Evolutionary conservation across 1,140 invertebrate genomes (phyloP), one percentile per base, ranked within the genome.

Genomic region (Micrasema minimum): DNA sequence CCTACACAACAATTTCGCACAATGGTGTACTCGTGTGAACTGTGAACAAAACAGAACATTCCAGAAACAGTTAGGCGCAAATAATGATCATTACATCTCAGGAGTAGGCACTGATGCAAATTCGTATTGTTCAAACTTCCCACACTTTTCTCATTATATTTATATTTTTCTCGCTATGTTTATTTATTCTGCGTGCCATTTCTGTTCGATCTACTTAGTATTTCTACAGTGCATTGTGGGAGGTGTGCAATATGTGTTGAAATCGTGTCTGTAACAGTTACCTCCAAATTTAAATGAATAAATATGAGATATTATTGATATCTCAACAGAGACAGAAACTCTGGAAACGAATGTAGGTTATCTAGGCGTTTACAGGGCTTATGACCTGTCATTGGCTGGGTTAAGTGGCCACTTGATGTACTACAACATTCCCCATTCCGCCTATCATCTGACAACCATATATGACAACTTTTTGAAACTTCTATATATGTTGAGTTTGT

Each of bases 21-120:
- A 14, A n/a, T 26, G 20, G 50, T 22, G 23, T 31, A 53, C 18
- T 53, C 18, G 50, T 26, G 23, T 18, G 23, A 14, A 48, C 11
- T 22, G 50, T 53, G 50, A 31, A 31, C 26, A 31, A 31, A 31
- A 31, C 26, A 31, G 50, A 53, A 53, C 50, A 6, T n/a, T n/a
- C 20, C 23, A 26, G 50, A 53, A 26, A 53, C 50, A 26, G 50
- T 53, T 53, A n/a, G 50, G 16, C 20, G n/a, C 46, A 48, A 48
- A 48, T 48, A 48, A 48, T 22, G 50, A 31, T 26, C 50, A 16
- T 53, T 53, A 2, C 50, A 20, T 2, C 46, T 4, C 45, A 14
- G n/a, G 9, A 20, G 12, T 12, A 10, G 11, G 50, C 10, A 22
- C 50, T n/a, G 50, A 26, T 53, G 50, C 50, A 31, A 53, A 53